These are phyloP conservation scores for Serilophus lunatus DNA, from an alignment of 2,113 vertebrate genomes.

Conservation along the genomic window DNA sequence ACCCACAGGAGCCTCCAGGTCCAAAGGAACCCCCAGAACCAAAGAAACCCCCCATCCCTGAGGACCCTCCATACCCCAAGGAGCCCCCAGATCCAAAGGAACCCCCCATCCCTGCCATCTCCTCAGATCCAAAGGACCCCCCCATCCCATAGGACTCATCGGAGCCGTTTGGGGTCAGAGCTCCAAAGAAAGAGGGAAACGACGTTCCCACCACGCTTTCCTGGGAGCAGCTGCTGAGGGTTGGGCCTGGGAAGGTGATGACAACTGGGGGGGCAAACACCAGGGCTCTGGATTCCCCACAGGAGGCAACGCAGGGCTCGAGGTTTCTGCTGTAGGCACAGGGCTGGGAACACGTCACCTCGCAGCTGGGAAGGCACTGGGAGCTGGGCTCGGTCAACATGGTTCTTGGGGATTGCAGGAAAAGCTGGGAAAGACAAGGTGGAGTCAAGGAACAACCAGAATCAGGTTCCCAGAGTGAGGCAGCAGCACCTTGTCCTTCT, in stretches of 20 bases:
- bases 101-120: rapidly evolving
- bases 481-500: background rate
- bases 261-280: background rate
- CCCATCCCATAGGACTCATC: background rate
- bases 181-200: rapidly evolving
- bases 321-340: background rate
- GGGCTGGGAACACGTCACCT: background rate
- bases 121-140: background rate
- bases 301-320: background rate
- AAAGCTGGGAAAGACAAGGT: background rate
- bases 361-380: background rate
- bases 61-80: background rate
- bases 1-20: rapidly evolving
- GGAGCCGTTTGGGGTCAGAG: background rate
- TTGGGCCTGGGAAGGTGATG: background rate
- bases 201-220: background rate
- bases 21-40: rapidly evolving
- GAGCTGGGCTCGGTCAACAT: background rate
- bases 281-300: background rate
- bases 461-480: background rate
- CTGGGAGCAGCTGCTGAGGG: background rate
- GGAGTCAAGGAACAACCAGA: background rate
- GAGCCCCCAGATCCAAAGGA: background rate
- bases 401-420: rapidly evolving
- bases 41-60: background rate